Evolutionary conservation across 2,888 invertebrate species (phyloP).

Genomic region (Caenorhabditis sp.): DNA sequence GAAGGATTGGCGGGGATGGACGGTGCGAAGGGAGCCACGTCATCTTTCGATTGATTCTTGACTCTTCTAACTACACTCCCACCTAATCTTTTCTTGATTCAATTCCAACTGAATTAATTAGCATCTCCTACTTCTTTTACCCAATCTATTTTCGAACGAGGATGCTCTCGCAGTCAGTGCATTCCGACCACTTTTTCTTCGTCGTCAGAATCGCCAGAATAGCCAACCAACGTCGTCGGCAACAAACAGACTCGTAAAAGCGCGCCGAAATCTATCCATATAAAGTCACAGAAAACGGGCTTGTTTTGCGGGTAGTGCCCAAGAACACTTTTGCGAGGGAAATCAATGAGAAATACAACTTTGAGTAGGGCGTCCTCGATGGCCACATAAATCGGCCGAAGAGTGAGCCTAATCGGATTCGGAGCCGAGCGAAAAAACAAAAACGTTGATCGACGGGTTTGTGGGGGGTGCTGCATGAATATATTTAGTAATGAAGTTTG

Average conservation of each 20-base stretch:
- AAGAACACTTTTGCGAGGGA: background rate
- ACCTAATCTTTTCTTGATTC: constrained; percentile 12
- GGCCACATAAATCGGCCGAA: background rate
- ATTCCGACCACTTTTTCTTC: constrained; percentile 2
- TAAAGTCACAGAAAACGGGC: constrained; percentile 20
- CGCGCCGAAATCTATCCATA: constrained; percentile 25
- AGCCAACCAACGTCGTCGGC: background rate
- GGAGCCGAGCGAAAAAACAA: background rate
- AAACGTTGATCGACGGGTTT: constrained; percentile 1
- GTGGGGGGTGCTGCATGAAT: constrained; percentile 7
- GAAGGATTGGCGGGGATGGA: constrained; percentile 1
- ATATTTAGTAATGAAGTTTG: constrained; percentile 32
- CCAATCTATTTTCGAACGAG: constrained; percentile 8
- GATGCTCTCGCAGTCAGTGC: background rate
- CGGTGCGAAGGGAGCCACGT: background rate
- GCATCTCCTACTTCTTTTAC: constrained; percentile 12
- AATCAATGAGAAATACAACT: background rate
- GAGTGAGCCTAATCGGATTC: background rate
- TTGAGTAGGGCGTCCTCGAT: background rate
- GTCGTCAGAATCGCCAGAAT: constrained; percentile 14
- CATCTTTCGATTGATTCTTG: constrained; percentile 15
- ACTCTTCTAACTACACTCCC: constrained; percentile 9
- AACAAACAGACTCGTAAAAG: constrained; percentile 41
- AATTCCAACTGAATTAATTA: constrained; percentile 39
- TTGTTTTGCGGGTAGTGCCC: constrained; percentile 12